Conservation (phyloP, 2,888 invertebrate genomes). For the Aleiodes alternator region DNA sequence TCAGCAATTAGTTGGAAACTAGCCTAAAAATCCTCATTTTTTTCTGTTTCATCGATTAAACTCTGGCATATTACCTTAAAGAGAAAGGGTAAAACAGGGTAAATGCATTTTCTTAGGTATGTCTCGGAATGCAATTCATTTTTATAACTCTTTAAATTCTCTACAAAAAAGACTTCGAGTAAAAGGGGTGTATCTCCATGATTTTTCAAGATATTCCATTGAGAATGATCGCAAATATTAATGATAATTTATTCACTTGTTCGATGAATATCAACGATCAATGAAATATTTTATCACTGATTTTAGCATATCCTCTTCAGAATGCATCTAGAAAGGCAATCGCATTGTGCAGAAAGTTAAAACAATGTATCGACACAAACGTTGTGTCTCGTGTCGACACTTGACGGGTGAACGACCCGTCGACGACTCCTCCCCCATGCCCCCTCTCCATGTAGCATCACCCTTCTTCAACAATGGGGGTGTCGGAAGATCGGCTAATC, state of each 20-base stretch:
- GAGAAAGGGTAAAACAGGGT: too few species aligned
- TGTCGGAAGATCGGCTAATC: slow-evolving; percentile 30
- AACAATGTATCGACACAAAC: slow-evolving; percentile 22
- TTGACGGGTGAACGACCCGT: slow-evolving; percentile 54
- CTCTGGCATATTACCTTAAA: too few species aligned
- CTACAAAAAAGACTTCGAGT: too few species aligned
- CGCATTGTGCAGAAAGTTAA: slow-evolving; percentile 6
- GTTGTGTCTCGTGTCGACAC: slow-evolving; percentile 51
- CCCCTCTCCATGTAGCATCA: slow-evolving; percentile 18
- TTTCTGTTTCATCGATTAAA: too few species aligned
- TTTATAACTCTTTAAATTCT: too few species aligned
- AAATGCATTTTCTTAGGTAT: too few species aligned
- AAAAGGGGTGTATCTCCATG: too few species aligned
- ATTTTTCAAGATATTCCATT: too few species aligned
- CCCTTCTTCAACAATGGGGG: slow-evolving; percentile 3
- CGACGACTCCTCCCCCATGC: slow-evolving; percentile 43
- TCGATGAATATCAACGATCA: neutral
- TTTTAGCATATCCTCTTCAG: slow-evolving; percentile 11
- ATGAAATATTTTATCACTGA: neutral
- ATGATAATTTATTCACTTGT: neutral
- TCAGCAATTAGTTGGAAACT: too few species aligned
- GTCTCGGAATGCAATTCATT: too few species aligned
- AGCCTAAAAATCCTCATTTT: too few species aligned
- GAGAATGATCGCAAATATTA: too few species aligned
- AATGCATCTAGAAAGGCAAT: slow-evolving; percentile 31